These are phyloP conservation scores for Acipenser ruthenus DNA, from an alignment of 2,797 vertebrate genomes.

Conservation along the genomic window DNA sequence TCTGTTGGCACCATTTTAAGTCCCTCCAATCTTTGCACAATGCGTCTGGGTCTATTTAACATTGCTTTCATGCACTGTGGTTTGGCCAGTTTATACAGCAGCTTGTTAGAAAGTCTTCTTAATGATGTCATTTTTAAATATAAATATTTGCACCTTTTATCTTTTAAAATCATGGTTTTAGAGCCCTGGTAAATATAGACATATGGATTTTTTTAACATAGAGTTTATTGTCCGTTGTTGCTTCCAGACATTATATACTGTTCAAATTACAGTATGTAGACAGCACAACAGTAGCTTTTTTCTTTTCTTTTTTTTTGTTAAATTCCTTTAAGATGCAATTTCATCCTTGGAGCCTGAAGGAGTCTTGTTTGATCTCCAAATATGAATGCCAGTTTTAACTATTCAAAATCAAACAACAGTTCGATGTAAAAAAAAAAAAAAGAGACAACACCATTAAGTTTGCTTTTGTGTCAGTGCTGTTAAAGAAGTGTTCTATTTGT, in stretches of 20 bases:
- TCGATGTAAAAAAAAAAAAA: no score
- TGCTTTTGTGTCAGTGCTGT: background rate
- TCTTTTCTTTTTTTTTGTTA: background rate
- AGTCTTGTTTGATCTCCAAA: background rate
- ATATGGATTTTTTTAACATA: constrained; percentile 26
- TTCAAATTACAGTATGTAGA: background rate
- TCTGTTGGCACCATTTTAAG: constrained; percentile 39
- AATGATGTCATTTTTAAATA: constrained; percentile 36
- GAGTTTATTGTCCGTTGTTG: constrained; percentile 17
- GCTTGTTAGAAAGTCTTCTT: constrained; percentile 25
- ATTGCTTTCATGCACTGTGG: constrained; percentile 21
- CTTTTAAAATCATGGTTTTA: constrained; percentile 36
- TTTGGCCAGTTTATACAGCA: constrained; percentile 13
- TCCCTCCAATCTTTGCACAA: constrained; percentile 35
- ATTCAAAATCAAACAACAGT: background rate
- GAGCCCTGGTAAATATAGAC: constrained; percentile 29
- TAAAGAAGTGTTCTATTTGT: background rate
- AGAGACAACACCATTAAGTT: background rate
- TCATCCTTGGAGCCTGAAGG: background rate
- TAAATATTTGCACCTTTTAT: constrained; percentile 41
- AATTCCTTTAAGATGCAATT: background rate
- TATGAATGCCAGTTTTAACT: background rate
- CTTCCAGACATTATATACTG: background rate
- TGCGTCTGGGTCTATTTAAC: constrained; percentile 25
- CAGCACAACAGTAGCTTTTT: background rate